phyloP scores from a whole-genome alignment of 2,113 vertebrate genomes.

The Gorsachius goisagi region DNA sequence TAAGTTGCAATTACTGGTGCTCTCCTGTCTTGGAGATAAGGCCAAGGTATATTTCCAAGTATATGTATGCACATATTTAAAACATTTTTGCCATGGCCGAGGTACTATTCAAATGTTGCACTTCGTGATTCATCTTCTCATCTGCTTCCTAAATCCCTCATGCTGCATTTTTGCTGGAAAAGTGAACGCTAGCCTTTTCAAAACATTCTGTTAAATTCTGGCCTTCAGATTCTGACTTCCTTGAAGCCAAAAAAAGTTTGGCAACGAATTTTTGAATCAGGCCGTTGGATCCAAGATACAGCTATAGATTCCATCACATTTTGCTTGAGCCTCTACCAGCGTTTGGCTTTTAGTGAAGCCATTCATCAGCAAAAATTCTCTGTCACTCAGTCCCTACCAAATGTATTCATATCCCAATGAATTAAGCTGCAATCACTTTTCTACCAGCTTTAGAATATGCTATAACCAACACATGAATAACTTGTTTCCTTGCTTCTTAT shows the following conservation, averaged over 20 bases:
- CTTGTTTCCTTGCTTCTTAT: neutral
- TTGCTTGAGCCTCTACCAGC: neutral
- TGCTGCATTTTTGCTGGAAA: neutral
- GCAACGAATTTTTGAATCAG: neutral
- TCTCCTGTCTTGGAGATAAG: conserved; percentile 1
- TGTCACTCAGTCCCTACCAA: neutral
- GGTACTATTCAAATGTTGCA: neutral
- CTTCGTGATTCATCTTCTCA: neutral
- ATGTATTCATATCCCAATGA: neutral
- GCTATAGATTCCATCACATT: neutral
- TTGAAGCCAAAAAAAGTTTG: neutral
- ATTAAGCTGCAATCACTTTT: neutral
- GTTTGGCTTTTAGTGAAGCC: neutral
- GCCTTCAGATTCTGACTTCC: neutral
- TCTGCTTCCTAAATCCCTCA: neutral
- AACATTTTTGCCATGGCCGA: neutral
- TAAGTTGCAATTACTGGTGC: conserved; percentile 28
- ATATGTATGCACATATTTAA: neutral
- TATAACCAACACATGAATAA: neutral
- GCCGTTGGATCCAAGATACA: neutral
- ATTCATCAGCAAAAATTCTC: neutral
- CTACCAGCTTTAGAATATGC: neutral
- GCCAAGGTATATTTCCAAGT: neutral
- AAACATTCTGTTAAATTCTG: neutral
- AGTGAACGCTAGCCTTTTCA: neutral